Base-by-base conservation (phyloP, 1,140 invertebrate genomes). In the Atopsyche davidsoni region DNA sequence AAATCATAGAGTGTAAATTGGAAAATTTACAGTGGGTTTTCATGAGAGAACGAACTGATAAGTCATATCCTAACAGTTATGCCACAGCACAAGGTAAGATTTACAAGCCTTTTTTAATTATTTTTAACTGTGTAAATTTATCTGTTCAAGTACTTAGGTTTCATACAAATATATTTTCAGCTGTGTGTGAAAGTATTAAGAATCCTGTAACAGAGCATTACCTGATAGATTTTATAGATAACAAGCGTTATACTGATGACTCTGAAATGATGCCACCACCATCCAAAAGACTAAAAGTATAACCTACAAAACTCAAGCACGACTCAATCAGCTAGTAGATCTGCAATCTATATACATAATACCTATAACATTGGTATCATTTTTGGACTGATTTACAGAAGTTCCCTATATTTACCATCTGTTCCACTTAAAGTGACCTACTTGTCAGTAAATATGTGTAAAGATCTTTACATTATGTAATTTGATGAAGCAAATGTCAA, bases 31-130 rank as follows among this genome's bases (percentile, higher is more conserved):
- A 80, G 51, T 99, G 97, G 97, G 78, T 86, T 34, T 97, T 96
- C 64, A 93, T 99, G 89, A 79, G 96, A 41, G 89, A 96, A 68
- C 76, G 97, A 62, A 96, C 87, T 0, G 97, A 99, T 68, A 99
- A 99, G 73, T 94, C 90, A 1, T 92, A 87, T 70, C 96, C 97
- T 1, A 99, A 99, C 70, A 86, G 85, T 43, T 85, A 69, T 46
- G 79, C 74, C 2, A 97, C 94, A 4, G 92, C 91, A 17, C 61
- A 70, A 47, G 80, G 89, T 92, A 76, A 66, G 66, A 64, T 38
- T 36, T 55, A 24, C 1, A 2, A 22, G 22, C 14, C 14, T 46
- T 10, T 4, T 21, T 21, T 18, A 16, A 52, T 22, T 22, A 24
- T 43, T 3, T 39, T 4, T 4, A 21, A 41, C 11, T 41, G 7